These are phyloP conservation scores for Alauda arvensis DNA, from an alignment of 2,797 vertebrate genomes.

Conservation along the genomic window DNA sequence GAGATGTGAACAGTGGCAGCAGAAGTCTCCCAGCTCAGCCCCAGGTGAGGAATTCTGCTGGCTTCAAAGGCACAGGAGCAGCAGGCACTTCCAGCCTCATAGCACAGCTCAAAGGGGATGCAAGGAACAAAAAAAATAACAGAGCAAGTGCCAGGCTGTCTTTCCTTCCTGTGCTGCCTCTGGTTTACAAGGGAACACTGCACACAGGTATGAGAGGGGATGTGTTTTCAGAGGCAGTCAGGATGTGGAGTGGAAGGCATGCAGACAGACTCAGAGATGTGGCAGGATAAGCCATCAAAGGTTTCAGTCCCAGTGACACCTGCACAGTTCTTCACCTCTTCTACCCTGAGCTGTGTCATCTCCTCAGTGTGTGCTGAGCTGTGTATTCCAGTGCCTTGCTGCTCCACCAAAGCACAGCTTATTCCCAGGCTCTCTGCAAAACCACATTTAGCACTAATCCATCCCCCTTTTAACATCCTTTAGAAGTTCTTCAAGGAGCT, in stretches of 20 bases:
- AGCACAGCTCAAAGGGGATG: neutral
- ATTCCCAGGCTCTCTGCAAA: neutral
- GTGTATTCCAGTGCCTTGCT: neutral
- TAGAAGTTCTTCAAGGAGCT: neutral
- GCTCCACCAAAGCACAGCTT: neutral
- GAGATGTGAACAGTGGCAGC: neutral
- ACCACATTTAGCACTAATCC: neutral
- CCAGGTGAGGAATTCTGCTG: neutral
- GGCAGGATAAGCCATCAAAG: neutral
- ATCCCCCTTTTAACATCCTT: neutral
- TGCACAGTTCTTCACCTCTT: neutral
- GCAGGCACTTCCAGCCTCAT: accelerated
- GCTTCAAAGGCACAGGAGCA: neutral
- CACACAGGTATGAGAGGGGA: neutral
- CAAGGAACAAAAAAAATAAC: too few relatives aligned
- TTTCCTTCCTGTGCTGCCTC: neutral
- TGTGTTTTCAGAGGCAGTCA: neutral
- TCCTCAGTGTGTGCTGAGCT: neutral
- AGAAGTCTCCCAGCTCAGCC: neutral
- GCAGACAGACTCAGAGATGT: neutral
- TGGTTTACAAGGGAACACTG: neutral
- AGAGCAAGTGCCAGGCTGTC: neutral
- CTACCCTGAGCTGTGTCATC: neutral
- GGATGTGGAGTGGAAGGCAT: neutral
- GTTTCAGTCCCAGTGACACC: neutral